Evolutionary conservation across 2,888 invertebrate species (phyloP), one percentile per base, ranked within the genome.

Genomic region (Monoplex corrugatus): DNA sequence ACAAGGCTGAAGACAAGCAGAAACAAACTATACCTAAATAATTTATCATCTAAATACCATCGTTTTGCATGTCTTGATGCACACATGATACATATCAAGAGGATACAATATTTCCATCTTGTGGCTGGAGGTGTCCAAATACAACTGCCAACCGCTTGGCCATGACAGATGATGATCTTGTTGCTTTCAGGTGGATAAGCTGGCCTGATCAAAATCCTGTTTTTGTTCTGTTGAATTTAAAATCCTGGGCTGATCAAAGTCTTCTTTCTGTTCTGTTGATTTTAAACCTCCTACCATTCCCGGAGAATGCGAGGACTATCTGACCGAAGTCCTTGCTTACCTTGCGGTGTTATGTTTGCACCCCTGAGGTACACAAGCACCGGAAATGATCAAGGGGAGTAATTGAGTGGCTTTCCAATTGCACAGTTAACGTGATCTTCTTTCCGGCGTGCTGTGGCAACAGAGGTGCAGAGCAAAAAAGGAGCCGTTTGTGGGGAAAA

Each of bases 91-190:
- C n/a, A n/a, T n/a, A n/a, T 57, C 57, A 16, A 68, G 72, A 89
- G 86, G 89, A 86, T 86, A 84, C 86, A 57, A 78, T 72, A 28
- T 89, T 88, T 89, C 87, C 87, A 88, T 78, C 86, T 72, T 8
- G 75, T 19, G 28, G 13, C 1, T 87, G 19, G 44, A 86, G 84
- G 57, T 72, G 87, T 16, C 86, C 78, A 44, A 43, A 68, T 35
- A 57, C 89, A 43, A 38, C 43, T 32, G 10, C 38, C 50, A 85
- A 35, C 43, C 84, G 82, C 35, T 75, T 35, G 5, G 80, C 63
- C 80, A 75, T 85, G n/a, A n/a, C n/a, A n/a, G n/a, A n/a, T n/a
- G n/a, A n/a, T n/a, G n/a, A n/a, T n/a, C n/a, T n/a, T n/a, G n/a
- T n/a, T n/a, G n/a, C n/a, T n/a, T n/a, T n/a, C n/a, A n/a, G n/a